Evolutionary conservation across 1,140 invertebrate genomes (phyloP).

Genomic region (Drosophila sucinea): DNA sequence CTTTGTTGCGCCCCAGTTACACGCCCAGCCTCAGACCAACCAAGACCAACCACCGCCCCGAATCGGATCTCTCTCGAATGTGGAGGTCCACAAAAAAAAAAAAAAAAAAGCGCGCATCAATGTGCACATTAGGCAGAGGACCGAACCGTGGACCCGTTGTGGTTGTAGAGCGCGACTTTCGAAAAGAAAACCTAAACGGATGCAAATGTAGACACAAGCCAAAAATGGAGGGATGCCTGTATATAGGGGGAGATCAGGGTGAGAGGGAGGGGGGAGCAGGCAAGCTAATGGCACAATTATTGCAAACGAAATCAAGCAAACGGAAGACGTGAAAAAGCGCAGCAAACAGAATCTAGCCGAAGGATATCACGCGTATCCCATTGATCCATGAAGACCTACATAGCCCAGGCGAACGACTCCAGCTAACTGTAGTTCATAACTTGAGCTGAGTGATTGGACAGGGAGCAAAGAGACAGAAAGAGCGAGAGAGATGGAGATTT

Average conservation of each 20-base stretch:
- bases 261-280: constrained; percentile 10
- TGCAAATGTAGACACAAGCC: constrained; percentile 80
- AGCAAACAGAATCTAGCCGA: constrained; percentile 77
- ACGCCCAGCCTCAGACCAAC: constrained; percentile 48
- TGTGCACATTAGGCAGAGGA: constrained; percentile 70
- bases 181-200: constrained; percentile 68
- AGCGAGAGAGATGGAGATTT: constrained; percentile 7
- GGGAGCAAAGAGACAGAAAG: constrained; percentile 3
- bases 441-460: constrained; percentile 75
- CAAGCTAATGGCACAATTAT: constrained; percentile 79
- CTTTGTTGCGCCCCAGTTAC: constrained; percentile 71
- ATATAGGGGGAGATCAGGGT: not conserved
- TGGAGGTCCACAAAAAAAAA: too few species aligned
- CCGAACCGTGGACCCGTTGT: constrained; percentile 38
- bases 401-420: constrained; percentile 41
- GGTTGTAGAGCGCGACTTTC: constrained; percentile 55
- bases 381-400: constrained; percentile 82
- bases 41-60: not conserved
- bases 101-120: constrained; percentile 60
- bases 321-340: constrained; percentile 75
- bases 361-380: constrained; percentile 83
- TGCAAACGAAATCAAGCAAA: constrained; percentile 70
- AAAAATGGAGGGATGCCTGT: constrained; percentile 10
- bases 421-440: constrained; percentile 79
- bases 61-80: constrained; percentile 1